A percentile compares a stretch with the other conserved stretches of the same genome.
Conservation (phyloP, 2,888 invertebrate genomes). For the Panopea generosa region DNA sequence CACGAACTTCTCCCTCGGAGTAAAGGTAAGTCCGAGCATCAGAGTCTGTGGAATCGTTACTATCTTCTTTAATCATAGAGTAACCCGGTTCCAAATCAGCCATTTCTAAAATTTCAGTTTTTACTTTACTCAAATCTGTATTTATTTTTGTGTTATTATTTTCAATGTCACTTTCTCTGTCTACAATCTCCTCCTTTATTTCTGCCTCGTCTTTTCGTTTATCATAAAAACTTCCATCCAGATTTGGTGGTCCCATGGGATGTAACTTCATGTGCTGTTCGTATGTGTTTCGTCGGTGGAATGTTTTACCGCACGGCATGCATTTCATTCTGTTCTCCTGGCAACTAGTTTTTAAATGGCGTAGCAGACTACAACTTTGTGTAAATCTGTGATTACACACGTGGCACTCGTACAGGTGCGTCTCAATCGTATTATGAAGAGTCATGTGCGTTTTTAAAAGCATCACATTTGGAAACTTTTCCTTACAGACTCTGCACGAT, state of each 20-base stretch:
- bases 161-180: slow-evolving; percentile 55
- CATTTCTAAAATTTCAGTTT: not conserved
- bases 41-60: slow-evolving; percentile 31
- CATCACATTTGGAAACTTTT: slow-evolving; percentile 60
- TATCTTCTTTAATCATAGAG: slow-evolving; percentile 3
- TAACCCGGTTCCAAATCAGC: too few species aligned
- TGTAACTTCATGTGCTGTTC: slow-evolving; percentile 59
- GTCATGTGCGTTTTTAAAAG: slow-evolving; percentile 58
- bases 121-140: not conserved
- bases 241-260: slow-evolving; percentile 45
- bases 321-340: slow-evolving; percentile 56
- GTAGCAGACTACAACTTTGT: slow-evolving; percentile 58
- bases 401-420: slow-evolving; percentile 59
- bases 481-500: slow-evolving; percentile 58
- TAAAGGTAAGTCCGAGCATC: slow-evolving; percentile 54
- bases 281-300: slow-evolving; percentile 55
- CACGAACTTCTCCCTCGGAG: slow-evolving; percentile 53
- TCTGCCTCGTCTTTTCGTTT: slow-evolving; percentile 50
- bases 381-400: slow-evolving; percentile 62
- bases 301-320: slow-evolving; percentile 57
- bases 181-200: slow-evolving; percentile 37
- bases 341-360: slow-evolving; percentile 61
- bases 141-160: slow-evolving; percentile 43
- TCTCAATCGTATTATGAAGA: slow-evolving; percentile 57
- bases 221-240: slow-evolving; percentile 52